Conservation (phyloP, 2,797 vertebrate genomes). For the Tympanoctomys barrerae region DNA sequence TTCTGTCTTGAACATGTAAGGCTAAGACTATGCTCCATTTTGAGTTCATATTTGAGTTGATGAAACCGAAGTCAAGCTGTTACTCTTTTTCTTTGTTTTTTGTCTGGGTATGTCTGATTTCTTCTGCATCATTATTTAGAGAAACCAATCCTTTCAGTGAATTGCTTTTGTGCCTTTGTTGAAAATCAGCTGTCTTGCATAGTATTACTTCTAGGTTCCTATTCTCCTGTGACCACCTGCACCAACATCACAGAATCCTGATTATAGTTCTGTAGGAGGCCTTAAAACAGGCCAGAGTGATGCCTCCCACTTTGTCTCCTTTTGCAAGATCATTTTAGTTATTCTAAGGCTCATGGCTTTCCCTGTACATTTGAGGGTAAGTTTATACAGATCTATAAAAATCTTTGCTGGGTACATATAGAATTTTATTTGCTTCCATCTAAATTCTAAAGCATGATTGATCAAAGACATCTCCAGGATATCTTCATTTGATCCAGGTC, state of each 20-base stretch:
- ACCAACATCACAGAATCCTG: background rate
- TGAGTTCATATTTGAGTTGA: background rate
- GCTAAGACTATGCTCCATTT: background rate
- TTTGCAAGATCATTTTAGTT: background rate
- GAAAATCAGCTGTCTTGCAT: background rate
- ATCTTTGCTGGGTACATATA: background rate
- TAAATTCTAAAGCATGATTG: background rate
- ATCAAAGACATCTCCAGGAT: background rate
- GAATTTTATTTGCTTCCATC: background rate
- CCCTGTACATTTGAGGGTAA: background rate
- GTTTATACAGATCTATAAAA: background rate
- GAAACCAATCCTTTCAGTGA: background rate
- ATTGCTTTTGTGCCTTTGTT: background rate
- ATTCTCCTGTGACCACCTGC: background rate
- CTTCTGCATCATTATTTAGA: background rate
- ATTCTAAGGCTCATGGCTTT: background rate
- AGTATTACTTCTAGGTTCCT: background rate
- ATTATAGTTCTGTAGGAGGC: background rate
- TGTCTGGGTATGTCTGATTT: background rate
- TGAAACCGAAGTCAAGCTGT: background rate
- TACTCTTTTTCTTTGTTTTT: background rate
- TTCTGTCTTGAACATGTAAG: background rate
- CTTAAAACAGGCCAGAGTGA: background rate
- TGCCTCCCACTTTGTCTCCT: background rate
- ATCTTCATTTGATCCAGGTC: background rate